A percentile compares a stretch with the other conserved stretches of the same genome.
Conservation (phyloP, 2,113 vertebrate genomes). For the Lontra canadensis region DNA sequence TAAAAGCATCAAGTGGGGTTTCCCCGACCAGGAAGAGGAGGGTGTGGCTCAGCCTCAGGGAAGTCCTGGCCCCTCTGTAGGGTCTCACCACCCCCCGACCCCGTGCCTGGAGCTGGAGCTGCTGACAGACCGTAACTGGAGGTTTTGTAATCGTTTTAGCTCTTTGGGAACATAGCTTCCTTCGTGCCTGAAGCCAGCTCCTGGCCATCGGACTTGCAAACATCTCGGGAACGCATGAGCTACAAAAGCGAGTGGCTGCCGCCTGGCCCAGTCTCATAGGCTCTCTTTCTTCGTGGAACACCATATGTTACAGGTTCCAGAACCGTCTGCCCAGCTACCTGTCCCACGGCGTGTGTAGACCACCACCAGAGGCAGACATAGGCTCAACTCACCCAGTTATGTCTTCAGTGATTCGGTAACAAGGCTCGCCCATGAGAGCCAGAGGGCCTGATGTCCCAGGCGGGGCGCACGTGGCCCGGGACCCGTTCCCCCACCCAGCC, state of each 20-base stretch:
- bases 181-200: rapidly evolving
- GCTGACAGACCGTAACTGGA: rapidly evolving
- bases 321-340: background rate
- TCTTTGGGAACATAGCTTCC: background rate
- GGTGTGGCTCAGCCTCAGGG: too few relatives aligned
- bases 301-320: background rate
- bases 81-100: background rate
- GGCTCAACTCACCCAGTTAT: rapidly evolving
- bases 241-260: background rate
- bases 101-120: background rate
- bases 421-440: rapidly evolving
- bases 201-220: background rate
- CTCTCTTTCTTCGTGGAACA: background rate
- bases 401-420: rapidly evolving
- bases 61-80: background rate
- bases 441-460: rapidly evolving
- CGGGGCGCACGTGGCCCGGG: rapidly evolving
- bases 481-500: too few relatives aligned
- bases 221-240: background rate
- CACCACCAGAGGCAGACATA: background rate
- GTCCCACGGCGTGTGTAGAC: rapidly evolving
- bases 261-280: rapidly evolving
- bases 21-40: too few relatives aligned
- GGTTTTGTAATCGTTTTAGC: rapidly evolving
- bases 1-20: background rate